These are phyloP conservation scores for Ptilonorhynchus violaceus DNA, from an alignment of 2,113 vertebrate species.

Conservation along the genomic window DNA sequence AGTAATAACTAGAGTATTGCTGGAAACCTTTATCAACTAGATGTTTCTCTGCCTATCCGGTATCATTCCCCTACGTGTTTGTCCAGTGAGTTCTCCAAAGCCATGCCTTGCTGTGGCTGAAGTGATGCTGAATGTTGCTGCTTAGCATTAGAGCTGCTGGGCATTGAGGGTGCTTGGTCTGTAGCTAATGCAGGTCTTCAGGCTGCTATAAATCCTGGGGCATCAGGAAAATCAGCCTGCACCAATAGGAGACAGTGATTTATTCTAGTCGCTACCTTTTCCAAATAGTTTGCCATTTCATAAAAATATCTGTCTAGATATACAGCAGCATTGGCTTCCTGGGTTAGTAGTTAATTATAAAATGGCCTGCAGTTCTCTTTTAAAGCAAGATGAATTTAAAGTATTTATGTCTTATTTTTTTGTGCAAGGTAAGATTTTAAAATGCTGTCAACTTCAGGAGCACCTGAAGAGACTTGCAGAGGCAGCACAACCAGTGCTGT, in stretches of 20 bases:
- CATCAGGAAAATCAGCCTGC: not conserved
- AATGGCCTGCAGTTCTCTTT: constrained; percentile 17
- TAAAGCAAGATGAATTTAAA: not conserved
- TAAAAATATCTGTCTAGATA: not conserved
- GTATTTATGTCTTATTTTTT: not conserved
- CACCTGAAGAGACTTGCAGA: not conserved
- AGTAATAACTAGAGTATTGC: not conserved
- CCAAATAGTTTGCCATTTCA: not conserved
- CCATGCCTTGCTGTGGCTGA: not conserved
- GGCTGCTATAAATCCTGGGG: not conserved
- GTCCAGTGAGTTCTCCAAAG: not conserved
- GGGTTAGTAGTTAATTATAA: constrained; percentile 20
- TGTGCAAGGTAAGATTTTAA: not conserved
- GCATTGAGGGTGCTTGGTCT: not conserved
- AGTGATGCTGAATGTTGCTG: not conserved
- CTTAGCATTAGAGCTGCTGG: not conserved
- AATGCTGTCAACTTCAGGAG: not conserved
- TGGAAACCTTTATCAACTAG: not conserved
- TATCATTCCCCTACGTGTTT: not conserved
- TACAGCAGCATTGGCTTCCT: not conserved
- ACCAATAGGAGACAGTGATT: not conserved
- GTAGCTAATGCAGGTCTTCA: not conserved
- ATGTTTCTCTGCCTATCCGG: not conserved
- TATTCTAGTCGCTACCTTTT: not conserved
- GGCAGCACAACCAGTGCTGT: not conserved